Conservation (phyloP, 2,113 vertebrate genomes). For the Laticauda colubrina region DNA sequence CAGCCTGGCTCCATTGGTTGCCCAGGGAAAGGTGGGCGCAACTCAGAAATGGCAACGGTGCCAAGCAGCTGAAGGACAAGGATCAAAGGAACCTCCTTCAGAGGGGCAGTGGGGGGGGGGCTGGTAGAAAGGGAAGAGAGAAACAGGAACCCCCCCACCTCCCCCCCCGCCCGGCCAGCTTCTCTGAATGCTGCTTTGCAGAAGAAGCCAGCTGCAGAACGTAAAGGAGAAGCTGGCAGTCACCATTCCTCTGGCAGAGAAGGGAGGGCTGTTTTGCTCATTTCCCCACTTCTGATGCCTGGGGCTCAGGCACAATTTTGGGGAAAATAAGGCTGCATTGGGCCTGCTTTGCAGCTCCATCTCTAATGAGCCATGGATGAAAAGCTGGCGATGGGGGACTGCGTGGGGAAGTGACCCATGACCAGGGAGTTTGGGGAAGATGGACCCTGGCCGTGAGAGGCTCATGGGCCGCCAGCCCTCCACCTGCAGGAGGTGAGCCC, state of each 20-base stretch:
- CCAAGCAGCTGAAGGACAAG: background rate
- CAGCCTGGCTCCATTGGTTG: background rate
- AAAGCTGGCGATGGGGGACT: background rate
- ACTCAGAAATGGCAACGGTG: background rate
- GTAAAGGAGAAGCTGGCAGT: background rate
- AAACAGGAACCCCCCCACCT: background rate
- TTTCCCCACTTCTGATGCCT: background rate
- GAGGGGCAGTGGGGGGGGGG: background rate
- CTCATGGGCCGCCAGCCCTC: background rate
- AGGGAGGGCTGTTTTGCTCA: too few relatives aligned
- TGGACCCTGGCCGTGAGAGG: slow-evolving; percentile 9
- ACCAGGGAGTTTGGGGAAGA: slow-evolving; percentile 3
- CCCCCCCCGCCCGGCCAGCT: background rate
- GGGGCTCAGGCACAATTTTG: background rate
- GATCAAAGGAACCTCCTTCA: background rate
- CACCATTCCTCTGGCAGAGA: background rate
- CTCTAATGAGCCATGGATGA: slow-evolving; percentile 5
- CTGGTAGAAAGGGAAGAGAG: background rate
- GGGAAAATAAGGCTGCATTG: background rate
- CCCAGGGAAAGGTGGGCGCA: background rate
- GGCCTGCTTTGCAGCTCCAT: background rate
- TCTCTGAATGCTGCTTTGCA: background rate
- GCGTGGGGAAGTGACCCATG: slow-evolving; percentile 14
- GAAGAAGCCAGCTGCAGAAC: background rate
- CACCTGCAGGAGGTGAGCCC: background rate